These are phyloP conservation scores for Lampris incognitus DNA, from an alignment of 2,113 vertebrate genomes.

Conservation along the genomic window DNA sequence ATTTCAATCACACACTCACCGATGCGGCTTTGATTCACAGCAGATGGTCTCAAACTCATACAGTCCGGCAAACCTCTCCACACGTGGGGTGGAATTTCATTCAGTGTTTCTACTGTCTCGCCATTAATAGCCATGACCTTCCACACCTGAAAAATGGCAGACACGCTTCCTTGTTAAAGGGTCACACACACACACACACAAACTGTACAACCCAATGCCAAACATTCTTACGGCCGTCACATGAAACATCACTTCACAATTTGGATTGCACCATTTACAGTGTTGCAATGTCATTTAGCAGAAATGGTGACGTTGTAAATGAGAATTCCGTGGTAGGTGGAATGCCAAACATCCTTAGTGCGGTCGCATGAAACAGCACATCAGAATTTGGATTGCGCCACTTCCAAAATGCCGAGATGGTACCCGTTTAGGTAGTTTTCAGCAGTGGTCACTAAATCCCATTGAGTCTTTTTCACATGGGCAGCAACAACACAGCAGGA, in stretches of 20 bases:
- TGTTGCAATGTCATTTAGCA: no score
- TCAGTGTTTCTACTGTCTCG: slow-evolving; percentile 66
- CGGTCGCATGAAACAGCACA: no score
- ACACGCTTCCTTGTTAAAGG: not conserved
- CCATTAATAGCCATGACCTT: slow-evolving; percentile 68
- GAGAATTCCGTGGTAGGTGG: no score
- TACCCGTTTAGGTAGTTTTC: no score
- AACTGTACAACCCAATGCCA: not conserved
- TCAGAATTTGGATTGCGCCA: no score
- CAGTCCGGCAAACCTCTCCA: slow-evolving; percentile 75
- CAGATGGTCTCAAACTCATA: slow-evolving; percentile 73
- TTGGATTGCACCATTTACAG: slow-evolving; percentile 11
- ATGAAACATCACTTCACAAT: no score
- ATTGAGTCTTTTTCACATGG: no score
- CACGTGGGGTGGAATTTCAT: slow-evolving; percentile 74
- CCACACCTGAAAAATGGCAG: not conserved
- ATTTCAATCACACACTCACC: slow-evolving; percentile 58
- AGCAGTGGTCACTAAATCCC: no score
- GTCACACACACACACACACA: not conserved
- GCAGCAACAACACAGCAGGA: no score
- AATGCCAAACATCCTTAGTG: no score
- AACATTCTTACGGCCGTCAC: not conserved
- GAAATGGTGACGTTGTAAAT: no score
- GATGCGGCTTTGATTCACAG: slow-evolving; percentile 70
- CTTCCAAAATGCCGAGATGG: no score